Evolutionary conservation across 53 echinoderm and acorn worm species (phyloP).

Genomic region (Pentamera pediparva): DNA sequence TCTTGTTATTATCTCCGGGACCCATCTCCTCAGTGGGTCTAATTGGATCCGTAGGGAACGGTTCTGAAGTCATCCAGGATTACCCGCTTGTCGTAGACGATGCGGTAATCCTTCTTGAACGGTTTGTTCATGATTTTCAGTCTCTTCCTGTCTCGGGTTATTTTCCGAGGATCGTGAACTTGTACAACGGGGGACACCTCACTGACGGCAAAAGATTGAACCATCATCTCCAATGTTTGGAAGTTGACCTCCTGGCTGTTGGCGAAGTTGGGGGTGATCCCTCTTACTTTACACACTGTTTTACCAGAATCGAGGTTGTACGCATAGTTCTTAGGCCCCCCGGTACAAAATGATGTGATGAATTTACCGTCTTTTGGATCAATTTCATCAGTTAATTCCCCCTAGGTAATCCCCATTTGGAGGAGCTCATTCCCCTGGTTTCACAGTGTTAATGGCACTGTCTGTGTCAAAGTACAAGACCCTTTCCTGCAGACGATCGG

Average conservation of each 20-base stretch:
- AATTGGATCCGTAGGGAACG: conserved; percentile 45
- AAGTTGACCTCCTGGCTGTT: conserved; percentile 47
- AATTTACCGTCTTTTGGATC: neutral
- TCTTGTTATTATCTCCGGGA: no score
- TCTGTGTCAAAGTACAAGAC: conserved; percentile 42
- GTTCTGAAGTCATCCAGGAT: conserved; percentile 36
- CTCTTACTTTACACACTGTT: conserved; percentile 52
- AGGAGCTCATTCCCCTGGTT: conserved; percentile 37
- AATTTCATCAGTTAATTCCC: neutral
- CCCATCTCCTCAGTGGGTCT: no score
- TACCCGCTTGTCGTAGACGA: conserved; percentile 60
- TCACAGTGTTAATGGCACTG: conserved; percentile 45
- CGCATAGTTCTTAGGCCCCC: neutral
- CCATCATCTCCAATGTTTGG: conserved; percentile 47
- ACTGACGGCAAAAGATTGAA: neutral
- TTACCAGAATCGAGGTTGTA: neutral
- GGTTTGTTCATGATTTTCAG: conserved; percentile 25
- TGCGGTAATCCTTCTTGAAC: conserved; percentile 47
- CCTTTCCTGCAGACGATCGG: conserved; percentile 23
- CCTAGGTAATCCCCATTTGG: conserved; percentile 48
- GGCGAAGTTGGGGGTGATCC: conserved; percentile 44
- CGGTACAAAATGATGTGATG: neutral
- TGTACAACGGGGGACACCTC: neutral
- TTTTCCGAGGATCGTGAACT: conserved; percentile 24
- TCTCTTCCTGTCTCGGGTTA: conserved; percentile 21